Conservation (phyloP, 2,888 invertebrate genomes). For the Parnassius smintheus region DNA sequence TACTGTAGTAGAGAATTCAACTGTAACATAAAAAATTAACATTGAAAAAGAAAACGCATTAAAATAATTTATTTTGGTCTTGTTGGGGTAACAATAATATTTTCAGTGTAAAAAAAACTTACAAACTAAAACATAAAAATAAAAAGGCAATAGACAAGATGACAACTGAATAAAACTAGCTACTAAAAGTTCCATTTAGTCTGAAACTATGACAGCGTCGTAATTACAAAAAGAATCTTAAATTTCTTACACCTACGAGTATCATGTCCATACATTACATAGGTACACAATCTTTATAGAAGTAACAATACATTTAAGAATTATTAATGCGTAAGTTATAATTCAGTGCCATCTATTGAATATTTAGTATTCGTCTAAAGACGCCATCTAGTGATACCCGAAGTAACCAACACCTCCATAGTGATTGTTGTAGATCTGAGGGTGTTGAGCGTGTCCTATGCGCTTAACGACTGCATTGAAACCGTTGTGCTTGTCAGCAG, state of each 20-base stretch:
- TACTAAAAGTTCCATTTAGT: neutral
- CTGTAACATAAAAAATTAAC: too few relatives aligned
- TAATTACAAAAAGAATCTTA: too few relatives aligned
- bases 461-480: slow-evolving; percentile 78
- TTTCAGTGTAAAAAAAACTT: slow-evolving; percentile 10
- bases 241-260: too few relatives aligned
- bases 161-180: neutral
- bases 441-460: slow-evolving; percentile 71
- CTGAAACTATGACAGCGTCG: too few relatives aligned
- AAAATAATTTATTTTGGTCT: slow-evolving; percentile 12
- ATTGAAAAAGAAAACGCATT: neutral
- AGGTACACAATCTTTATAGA: too few relatives aligned
- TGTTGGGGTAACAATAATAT: neutral
- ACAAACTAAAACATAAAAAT: slow-evolving; percentile 11
- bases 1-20: too few relatives aligned
- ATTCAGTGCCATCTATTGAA: slow-evolving; percentile 47
- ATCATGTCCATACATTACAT: too few relatives aligned
- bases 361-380: neutral
- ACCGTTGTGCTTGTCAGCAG: slow-evolving; percentile 74
- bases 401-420: slow-evolving; percentile 53
- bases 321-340: neutral
- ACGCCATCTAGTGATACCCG: slow-evolving; percentile 67
- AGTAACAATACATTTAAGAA: too few relatives aligned
- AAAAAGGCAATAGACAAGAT: slow-evolving; percentile 9
- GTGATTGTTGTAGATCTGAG: slow-evolving; percentile 61